These are phyloP conservation scores for Mnemiopsis leidyi DNA, from an alignment of 37 sponge, comb jelly and placozoan species.

Conservation along the genomic window DNA sequence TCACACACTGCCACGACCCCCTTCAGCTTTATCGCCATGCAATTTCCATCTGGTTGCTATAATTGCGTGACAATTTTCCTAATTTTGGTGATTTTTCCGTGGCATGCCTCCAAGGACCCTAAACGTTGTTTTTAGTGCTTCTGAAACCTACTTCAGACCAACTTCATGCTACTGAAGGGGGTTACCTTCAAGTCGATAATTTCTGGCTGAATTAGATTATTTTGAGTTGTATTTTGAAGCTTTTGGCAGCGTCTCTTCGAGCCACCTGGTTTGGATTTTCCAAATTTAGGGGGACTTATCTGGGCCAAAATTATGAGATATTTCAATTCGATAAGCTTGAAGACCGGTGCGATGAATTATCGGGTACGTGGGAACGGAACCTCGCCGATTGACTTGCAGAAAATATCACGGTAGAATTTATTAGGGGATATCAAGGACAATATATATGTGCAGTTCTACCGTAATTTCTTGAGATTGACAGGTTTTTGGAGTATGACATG, in stretches of 20 bases:
- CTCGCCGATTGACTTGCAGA: no score
- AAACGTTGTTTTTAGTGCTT: neutral
- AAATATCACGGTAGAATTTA: no score
- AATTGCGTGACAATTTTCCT: neutral
- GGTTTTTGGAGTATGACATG: no score
- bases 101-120: neutral
- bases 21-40: neutral
- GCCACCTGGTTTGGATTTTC: neutral
- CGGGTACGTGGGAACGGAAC: neutral
- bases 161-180: neutral
- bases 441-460: no score
- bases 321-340: neutral
- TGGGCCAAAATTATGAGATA: neutral
- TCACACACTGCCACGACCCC: no score
- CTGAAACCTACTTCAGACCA: neutral
- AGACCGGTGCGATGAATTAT: neutral
- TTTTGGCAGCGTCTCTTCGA: neutral
- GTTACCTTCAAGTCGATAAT: neutral
- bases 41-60: neutral
- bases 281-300: neutral
- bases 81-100: neutral
- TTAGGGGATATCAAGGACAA: no score
- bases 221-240: neutral
- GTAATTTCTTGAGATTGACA: no score
- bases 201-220: neutral